Base-by-base conservation (phyloP, 2,888 invertebrate species). In the Elgonia sp. region DNA sequence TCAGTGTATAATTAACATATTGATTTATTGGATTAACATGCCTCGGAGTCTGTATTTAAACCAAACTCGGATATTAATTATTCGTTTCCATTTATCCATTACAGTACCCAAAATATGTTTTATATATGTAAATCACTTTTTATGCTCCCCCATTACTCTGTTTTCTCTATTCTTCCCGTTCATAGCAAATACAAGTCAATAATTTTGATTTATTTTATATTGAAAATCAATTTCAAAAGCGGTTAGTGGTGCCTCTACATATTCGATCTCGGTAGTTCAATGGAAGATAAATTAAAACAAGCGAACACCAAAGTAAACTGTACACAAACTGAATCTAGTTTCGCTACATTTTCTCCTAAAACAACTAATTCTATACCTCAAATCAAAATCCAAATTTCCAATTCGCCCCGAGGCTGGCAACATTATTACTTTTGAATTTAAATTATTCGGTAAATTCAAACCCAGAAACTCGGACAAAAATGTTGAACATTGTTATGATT, bases 1-100 rank as follows among this genome's bases (percentile, higher is more conserved):
- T 80, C 60, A 20, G 21, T 55, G 40, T 39, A 46, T 69, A 70
- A 80, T 80, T 80, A 62, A 67, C 40, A 46, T 80, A 70, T 80
- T 62, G 69, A 80, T 62, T 80, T 70, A 70, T 70, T 46, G 80
- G 50, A 50, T 80, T 60, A 70, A 60, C 20, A 62, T 70, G 21
- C 55, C 63, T 29, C 60, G n/a, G 40, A 18, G 14, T 21, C 20
- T 5, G 40, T 40, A 42, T 75, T 46, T 62, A 12, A 62, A 62
- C 50, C 40, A 18, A 50, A 42, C 57, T n/a, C 21, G n/a, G n/a
- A 57, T 37, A 62, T 62, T 75, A 75, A 75, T 75, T 75, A 75
- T 62, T 62, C 42, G 57, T 6, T 21, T 57, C 20, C 20, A 57
- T 57, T 57, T 20, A 57, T 8, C 12, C 57, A 57, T 5, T 20